Evolutionary conservation across 2,797 vertebrate species (phyloP).

Genomic region (Oreochromis mossambicus): DNA sequence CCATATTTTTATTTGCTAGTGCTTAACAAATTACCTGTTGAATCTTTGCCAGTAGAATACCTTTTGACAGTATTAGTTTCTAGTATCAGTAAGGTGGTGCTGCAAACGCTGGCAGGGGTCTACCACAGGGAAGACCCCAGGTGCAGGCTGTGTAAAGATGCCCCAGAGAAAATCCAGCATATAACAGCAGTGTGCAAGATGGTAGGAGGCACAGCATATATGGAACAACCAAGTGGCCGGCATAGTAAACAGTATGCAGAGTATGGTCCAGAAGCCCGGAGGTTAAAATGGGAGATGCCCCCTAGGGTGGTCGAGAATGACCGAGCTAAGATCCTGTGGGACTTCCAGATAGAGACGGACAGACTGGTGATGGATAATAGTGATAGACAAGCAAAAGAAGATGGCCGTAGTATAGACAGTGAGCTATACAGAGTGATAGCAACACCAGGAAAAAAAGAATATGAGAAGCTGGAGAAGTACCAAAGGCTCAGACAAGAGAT

Average conservation of each 20-base stretch:
- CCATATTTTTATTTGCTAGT: background rate
- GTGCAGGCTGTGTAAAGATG: background rate
- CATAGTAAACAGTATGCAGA: background rate
- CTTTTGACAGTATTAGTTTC: background rate
- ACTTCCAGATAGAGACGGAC: fast-evolving
- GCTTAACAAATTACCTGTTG: background rate
- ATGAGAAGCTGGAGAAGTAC: background rate
- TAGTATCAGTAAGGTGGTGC: background rate
- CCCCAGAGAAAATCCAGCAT: background rate
- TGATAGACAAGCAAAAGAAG: background rate
- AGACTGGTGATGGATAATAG: background rate
- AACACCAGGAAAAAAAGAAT: background rate
- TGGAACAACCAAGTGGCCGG: background rate
- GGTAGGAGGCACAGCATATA: background rate
- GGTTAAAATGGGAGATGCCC: background rate
- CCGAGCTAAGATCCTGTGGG: fast-evolving
- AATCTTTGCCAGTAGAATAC: background rate
- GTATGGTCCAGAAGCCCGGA: background rate
- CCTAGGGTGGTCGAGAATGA: fast-evolving
- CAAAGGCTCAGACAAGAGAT: fast-evolving
- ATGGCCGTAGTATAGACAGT: fast-evolving
- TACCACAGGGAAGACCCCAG: background rate
- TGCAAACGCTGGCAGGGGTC: background rate
- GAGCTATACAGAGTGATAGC: fast-evolving
- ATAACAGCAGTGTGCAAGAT: background rate